Base-by-base conservation (phyloP, 2,113 vertebrate species). In the Scartelaos histophorus region DNA sequence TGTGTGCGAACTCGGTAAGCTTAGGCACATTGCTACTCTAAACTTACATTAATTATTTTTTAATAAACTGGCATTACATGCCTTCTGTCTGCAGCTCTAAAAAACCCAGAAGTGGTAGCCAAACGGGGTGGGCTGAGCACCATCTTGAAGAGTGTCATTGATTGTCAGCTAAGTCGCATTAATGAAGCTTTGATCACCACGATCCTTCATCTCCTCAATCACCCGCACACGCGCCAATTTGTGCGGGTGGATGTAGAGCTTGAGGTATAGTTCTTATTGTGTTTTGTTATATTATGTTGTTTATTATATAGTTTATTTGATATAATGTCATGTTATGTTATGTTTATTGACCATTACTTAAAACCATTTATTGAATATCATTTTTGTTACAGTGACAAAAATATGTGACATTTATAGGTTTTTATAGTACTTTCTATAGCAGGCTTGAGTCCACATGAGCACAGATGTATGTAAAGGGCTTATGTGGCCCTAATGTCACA, bases 131-230 rank as follows among this genome's bases (percentile, higher is more conserved):
- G 98, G 57, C 94, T 99, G 71, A 97, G 96, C 91, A 97, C 98
- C 83, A 98, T 99, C 85, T 90, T 99, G 72, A 98, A 98, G 94
- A 98, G 95, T 68, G 98, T 98, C 74, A 98, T 99, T 21, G 98
- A 99, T 90, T 99, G 97, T 89, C 98, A 98, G 65, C 92, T 98
- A 89, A 98, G 96, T 83, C 95, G 97, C 85, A 99, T 99, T 93
- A 99, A 98, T 49, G 98, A 99, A 90, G 98, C 97, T 73, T 91
- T 99, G 56, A 98, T 99, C 93, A 98, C 97, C 87, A 99, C 98
- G 81, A 93, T 99, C 88, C 94, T 99, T 72, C 97, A 99, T 88
- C 95, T 99, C 45, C 96, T 99, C 89, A 99, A 99, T 94, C 98
- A 99, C 91, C 98, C 97, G 74, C 96, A 95, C 77, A 99, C 98